Base-by-base conservation (phyloP, 2,888 invertebrate species). In the Lacanobia wlatinum region DNA sequence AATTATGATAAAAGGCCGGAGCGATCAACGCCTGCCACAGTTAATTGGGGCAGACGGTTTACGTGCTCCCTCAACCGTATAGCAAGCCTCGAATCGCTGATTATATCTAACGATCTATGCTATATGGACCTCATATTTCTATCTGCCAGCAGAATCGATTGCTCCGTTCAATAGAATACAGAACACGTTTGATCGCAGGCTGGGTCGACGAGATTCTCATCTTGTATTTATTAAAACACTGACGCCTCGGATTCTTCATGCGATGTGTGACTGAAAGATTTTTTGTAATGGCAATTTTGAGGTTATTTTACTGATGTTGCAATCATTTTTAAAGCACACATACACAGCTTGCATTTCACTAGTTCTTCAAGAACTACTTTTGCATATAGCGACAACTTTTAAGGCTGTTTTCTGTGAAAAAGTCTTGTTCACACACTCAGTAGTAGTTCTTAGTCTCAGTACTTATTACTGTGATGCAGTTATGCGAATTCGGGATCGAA, bases 1-100 rank as follows among this genome's bases (percentile, higher is more conserved):
- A 78, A 82, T 78, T 69, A 82, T 82, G 52, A 64, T 64, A 67
- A 62, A 65, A 61, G 16, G 48, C 63, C 58, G 60, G 46, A 67
- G 71, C 69, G 59, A 79, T 79, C 68, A 65, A 56, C 78, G 70
- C 61, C 43, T 62, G 58, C 48, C 71, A 43, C 14, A 63, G 66
- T 70, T 83, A 83, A 83, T 83, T 83, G 73, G 70, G 66, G 73
- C 78, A 74, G 58, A 56, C 69, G 14, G 73, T 61, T 76, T 21
- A 69, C 61, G 74, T 72, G 73, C 62, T 65, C 81, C 53, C 43
- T 56, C 55, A 70, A 56, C 65, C 76, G 55, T 66, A 52, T 53
- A 50, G 40, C 59, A 69, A 69, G 46, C 43, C 63, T 73, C 43
- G 73, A 77, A 76, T 70, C 53, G 60, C 68, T 81, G 66, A 82